A percentile compares a stretch with the other conserved stretches of the same genome.
These are phyloP conservation scores for Bombus sylvicola DNA, from an alignment of 1,140 invertebrate species.

Conservation along the genomic window DNA sequence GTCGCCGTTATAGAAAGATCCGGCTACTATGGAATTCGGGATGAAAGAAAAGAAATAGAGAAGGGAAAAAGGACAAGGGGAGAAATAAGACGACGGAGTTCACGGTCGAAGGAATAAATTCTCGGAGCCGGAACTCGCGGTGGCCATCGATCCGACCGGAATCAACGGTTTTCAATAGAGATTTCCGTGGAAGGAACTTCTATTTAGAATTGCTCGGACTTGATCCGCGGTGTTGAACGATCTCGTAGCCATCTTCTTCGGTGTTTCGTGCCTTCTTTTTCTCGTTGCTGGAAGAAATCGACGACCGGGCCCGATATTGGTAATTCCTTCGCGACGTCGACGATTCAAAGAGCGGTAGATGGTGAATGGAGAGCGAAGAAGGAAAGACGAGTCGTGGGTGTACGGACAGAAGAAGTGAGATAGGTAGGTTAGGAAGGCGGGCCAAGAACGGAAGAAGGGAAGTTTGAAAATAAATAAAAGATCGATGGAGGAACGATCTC, in stretches of 20 bases:
- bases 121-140: background rate
- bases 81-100: background rate
- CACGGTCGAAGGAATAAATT: slow-evolving; percentile 1
- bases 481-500: slow-evolving; percentile 55
- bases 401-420: background rate
- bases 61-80: background rate
- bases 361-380: background rate
- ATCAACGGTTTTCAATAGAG: slow-evolving; percentile 14
- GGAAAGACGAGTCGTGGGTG: background rate
- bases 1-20: background rate
- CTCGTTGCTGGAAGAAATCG: background rate
- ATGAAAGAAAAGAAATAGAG: background rate
- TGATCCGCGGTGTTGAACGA: slow-evolving; percentile 12
- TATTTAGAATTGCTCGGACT: slow-evolving; percentile 13
- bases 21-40: background rate
- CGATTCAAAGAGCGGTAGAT: background rate
- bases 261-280: background rate
- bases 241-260: background rate
- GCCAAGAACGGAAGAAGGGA: background rate
- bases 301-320: slow-evolving; percentile 42
- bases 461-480: slow-evolving; percentile 59
- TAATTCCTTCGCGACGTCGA: slow-evolving; percentile 38
- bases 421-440: background rate
- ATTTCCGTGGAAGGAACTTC: background rate
- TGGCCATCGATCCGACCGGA: background rate